A percentile compares a stretch with the other conserved stretches of the same genome.
phyloP scores from a whole-genome alignment of 2,888 invertebrate genomes.

The Rutpela maculata region DNA sequence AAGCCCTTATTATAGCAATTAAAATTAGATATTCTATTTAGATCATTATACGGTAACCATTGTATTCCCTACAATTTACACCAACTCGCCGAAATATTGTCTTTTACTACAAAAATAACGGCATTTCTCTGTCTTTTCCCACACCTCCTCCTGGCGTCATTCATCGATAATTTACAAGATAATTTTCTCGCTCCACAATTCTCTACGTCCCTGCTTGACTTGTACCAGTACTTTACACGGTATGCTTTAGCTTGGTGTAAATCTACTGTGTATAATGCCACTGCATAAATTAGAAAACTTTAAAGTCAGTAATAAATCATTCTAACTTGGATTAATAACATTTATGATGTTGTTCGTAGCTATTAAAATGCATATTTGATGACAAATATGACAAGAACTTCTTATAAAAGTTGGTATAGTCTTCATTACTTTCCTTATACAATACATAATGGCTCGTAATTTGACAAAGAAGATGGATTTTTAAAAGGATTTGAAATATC shows the following conservation, averaged over 20 bases:
- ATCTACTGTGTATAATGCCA: constrained; percentile 39
- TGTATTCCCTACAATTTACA: too few relatives aligned
- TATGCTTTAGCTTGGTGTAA: constrained; percentile 37
- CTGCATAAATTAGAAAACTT: constrained; percentile 42
- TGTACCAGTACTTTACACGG: constrained; percentile 41
- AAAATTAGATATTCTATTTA: too few relatives aligned
- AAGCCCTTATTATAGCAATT: too few relatives aligned
- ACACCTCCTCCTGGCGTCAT: not conserved
- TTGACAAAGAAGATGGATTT: constrained; percentile 10
- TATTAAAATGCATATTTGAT: constrained; percentile 32
- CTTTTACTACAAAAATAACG: not conserved
- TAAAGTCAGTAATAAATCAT: constrained; percentile 37
- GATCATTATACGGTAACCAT: too few relatives aligned
- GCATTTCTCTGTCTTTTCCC: not conserved
- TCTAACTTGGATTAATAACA: constrained; percentile 33
- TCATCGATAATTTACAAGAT: constrained; percentile 7
- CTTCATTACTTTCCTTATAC: constrained; percentile 15
- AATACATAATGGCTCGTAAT: not conserved
- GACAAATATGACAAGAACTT: constrained; percentile 20
- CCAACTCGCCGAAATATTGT: too few relatives aligned
- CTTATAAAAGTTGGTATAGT: constrained; percentile 18
- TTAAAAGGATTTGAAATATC: not conserved
- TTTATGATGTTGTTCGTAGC: constrained; percentile 26
- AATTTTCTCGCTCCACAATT: not conserved
- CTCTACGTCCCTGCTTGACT: constrained; percentile 19